Evolutionary conservation across 2,113 vertebrate genomes (phyloP).

Genomic region (Plecturocebus donacophilus): DNA sequence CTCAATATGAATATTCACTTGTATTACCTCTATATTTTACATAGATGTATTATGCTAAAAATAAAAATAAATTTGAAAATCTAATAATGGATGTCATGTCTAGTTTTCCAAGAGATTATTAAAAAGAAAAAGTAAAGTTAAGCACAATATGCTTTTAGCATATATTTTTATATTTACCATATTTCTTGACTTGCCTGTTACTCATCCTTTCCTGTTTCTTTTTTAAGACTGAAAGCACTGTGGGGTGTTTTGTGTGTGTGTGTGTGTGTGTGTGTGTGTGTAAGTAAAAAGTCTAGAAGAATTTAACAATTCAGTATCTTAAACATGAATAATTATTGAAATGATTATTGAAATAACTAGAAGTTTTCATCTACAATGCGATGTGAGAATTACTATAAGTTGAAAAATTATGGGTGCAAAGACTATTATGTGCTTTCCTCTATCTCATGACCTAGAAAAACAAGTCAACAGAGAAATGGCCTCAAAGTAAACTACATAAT

Average conservation of each 20-base stretch:
- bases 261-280: background rate
- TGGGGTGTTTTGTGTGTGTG: background rate
- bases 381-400: background rate
- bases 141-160: background rate
- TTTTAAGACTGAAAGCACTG: background rate
- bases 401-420: background rate
- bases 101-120: background rate
- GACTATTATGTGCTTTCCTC: background rate
- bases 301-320: background rate
- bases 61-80: conserved; percentile 31
- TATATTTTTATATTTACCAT: background rate
- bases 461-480: background rate
- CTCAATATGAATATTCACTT: background rate
- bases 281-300: background rate
- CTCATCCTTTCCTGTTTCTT: background rate
- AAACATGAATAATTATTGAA: background rate
- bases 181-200: background rate
- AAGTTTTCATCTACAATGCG: background rate
- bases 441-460: background rate
- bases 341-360: background rate
- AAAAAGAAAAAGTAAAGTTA: background rate
- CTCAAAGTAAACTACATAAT: background rate
- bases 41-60: background rate
- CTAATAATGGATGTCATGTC: background rate
- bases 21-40: background rate